Base-by-base conservation (phyloP, 2,888 invertebrate species). In the Ophioninae sp. region DNA sequence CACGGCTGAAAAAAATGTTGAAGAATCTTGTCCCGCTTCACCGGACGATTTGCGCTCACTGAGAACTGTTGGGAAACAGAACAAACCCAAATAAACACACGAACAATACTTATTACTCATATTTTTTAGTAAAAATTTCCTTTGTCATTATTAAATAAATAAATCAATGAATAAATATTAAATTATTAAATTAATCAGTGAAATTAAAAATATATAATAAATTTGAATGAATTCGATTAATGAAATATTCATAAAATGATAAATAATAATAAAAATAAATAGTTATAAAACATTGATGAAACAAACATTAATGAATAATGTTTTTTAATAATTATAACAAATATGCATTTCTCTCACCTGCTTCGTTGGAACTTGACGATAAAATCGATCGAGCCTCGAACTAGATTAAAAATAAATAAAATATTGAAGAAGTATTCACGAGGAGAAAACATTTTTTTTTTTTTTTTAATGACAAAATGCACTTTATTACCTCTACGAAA, bases 301-400 rank as follows among this genome's bases (percentile, higher is more conserved):
- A 50, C 13, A 50, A 50, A 50, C 17, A 5, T 17, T 3, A 50
- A 0, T 6, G 3, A 50, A 50, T 17, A 3, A 17, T 50, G 13
- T 50, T 41, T 41, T 50, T 13, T 0, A 50, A 17, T n/a, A 21
- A 59, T 21, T 21, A n/a, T 21, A 7, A 8, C 6, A 21, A 59
- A 59, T 10, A 2, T 21, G 2, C 59, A 0, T 21, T 64, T 56
- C 44, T 62, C 79, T 84, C 65, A 88, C 87, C 59, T 73, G 65
- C n/a, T 39, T 85, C 83, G n/a, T 61, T 80, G 7, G 72, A 39
- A 41, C 67, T 79, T 13, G 88, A 79, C 7, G 77, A 72, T 8
- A 56, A 65, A 10, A 86, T 65, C 13, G 84, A 79, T 0, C 84
- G 87, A 73, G 82, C 85, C 6, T 84, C 83, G 7, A 73, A 69